Base-by-base conservation (phyloP, 2,888 invertebrate genomes). In the Tenthredo livida region DNA sequence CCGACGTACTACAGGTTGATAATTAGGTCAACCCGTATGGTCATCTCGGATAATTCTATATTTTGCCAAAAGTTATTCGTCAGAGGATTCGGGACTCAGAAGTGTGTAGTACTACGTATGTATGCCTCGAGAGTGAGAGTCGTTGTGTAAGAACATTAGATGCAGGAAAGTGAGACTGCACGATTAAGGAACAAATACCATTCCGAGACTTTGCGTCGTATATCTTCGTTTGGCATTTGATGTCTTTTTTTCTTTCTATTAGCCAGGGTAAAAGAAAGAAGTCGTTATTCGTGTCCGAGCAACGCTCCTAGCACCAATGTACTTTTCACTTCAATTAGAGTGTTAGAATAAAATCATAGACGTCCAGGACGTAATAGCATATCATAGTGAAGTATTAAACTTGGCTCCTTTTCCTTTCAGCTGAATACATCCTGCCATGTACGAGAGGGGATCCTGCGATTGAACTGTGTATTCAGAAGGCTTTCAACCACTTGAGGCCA, bases 401-500 rank as follows among this genome's bases (percentile, higher is more conserved):
- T 37, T 1, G 17, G 83, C 29, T 86, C 86, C 82, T 75, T 86
- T 88, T 89, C 85, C 89, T 95, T 95, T 47, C 94, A 97, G 97
- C 96, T 86, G 96, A 96, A 88, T 97, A 97, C 93, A 96, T 97
- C 87, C 91, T 95, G 77, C 96, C 96, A 58, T 97, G 97, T 93
- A 95, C 94, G 87, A 95, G 95, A 90, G 94, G 94, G 61, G 97
- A 97, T 90, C 96, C 96, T 0, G 94, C 95, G 82, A 88, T 94
- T 77, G 96, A 97, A 91, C 91, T 91, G 40, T 97, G 97, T 90
- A 95, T 97, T 88, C 95, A 95, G 91, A 94, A 94, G 84, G 95
- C 96, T 0, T 96, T 97, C 94, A 96, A 96, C 91, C 97, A 97
- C 91, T 93, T 97, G 33, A 94, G 96, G 86, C 96, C 97, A 3